phyloP scores from a whole-genome alignment of 1,140 invertebrate species.

The Galendromus occidentalis region DNA sequence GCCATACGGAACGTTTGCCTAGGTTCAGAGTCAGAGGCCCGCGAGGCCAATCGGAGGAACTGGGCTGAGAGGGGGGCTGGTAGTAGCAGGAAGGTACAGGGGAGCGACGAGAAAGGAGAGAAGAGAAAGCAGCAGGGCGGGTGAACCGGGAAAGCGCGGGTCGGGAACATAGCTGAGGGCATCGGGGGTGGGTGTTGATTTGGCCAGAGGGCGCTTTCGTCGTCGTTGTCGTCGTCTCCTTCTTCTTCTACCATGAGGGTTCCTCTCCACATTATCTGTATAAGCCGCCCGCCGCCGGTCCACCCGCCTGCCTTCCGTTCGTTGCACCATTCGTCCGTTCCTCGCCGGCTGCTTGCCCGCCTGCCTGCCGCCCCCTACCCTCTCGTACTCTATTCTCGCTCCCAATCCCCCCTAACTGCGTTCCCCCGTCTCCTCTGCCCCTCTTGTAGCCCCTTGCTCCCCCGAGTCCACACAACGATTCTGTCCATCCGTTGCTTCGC shows the following conservation, averaged over 20 bases:
- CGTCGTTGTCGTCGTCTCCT: neutral
- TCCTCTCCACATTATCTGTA: conserved; percentile 10
- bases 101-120: too few species aligned
- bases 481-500: too few species aligned
- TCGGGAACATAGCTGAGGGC: too few species aligned
- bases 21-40: too few species aligned
- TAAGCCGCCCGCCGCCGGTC: neutral
- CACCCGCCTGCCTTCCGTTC: neutral
- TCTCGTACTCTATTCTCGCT: neutral
- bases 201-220: neutral
- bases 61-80: too few species aligned
- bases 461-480: neutral
- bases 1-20: too few species aligned
- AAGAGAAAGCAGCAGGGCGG: too few species aligned
- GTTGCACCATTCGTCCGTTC: neutral
- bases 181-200: neutral
- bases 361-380: neutral
- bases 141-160: too few species aligned
- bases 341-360: neutral
- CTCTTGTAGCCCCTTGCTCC: neutral
- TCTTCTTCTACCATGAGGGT: neutral
- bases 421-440: neutral
- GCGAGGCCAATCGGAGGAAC: too few species aligned
- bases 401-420: neutral
- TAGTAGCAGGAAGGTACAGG: too few species aligned